phyloP scores from a whole-genome alignment of 2,888 invertebrate genomes.

The Troides helena region DNA sequence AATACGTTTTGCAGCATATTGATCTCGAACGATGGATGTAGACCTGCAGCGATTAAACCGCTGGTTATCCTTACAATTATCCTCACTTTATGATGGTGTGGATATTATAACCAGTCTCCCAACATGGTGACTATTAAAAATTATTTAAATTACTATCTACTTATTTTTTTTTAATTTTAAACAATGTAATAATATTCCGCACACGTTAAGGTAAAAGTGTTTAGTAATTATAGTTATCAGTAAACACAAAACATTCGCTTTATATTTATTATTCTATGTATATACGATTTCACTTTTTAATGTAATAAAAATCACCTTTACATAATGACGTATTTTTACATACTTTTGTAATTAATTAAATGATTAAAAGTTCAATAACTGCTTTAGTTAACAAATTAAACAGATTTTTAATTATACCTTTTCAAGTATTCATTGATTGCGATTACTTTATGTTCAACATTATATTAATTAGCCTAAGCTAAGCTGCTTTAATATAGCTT shows the following conservation, averaged over 20 bases:
- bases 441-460: too few relatives aligned
- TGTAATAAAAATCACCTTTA: not conserved
- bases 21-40: too few relatives aligned
- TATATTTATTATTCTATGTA: not conserved
- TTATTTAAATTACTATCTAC: not conserved
- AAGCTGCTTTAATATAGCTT: too few relatives aligned
- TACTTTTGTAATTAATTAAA: not conserved
- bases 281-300: not conserved
- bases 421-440: too few relatives aligned
- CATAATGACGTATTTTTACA: not conserved
- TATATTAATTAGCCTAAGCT: too few relatives aligned
- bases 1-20: not conserved
- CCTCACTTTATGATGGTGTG: too few relatives aligned
- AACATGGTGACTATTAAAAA: not conserved
- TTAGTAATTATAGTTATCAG: not conserved
- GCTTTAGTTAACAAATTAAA: not conserved
- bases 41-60: too few relatives aligned
- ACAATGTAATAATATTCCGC: not conserved
- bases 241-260: not conserved
- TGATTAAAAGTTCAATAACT: not conserved
- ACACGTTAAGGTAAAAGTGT: not conserved
- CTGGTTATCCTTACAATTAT: too few relatives aligned
- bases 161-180: not conserved
- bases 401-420: too few relatives aligned
- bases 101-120: not conserved